These are phyloP conservation scores for Eupithecia pulchellata DNA, from an alignment of 2,888 invertebrate genomes.

Conservation along the genomic window DNA sequence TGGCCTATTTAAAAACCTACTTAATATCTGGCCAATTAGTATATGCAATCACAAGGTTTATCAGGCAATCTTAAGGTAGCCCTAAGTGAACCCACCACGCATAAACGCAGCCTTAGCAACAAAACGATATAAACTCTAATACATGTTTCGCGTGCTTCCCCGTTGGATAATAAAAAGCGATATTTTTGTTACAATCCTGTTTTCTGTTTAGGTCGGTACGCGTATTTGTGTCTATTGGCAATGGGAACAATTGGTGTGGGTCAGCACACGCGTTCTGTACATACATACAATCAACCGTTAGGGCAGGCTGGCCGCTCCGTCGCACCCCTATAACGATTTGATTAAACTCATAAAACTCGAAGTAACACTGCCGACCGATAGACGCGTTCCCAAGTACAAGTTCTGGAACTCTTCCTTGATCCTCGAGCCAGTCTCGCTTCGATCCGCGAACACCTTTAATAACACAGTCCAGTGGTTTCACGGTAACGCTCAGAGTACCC, in stretches of 20 bases:
- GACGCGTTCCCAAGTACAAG: slow-evolving; percentile 39
- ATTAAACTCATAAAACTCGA: slow-evolving; percentile 81
- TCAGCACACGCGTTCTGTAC: slow-evolving; percentile 72
- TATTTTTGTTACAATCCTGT: slow-evolving; percentile 61
- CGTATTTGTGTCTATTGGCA: slow-evolving; percentile 56
- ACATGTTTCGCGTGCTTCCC: slow-evolving; percentile 65
- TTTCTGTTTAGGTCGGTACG: slow-evolving; percentile 49
- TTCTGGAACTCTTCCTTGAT: slow-evolving; percentile 56
- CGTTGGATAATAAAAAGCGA: slow-evolving; percentile 58
- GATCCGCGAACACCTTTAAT: slow-evolving; percentile 74
- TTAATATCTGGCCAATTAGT: not conserved
- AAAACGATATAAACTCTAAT: slow-evolving; percentile 62
- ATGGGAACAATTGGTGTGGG: slow-evolving; percentile 56
- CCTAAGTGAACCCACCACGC: slow-evolving; percentile 53
- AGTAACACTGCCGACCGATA: slow-evolving; percentile 53
- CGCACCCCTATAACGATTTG: slow-evolving; percentile 79
- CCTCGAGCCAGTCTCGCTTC: slow-evolving; percentile 60
- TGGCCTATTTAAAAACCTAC: not conserved
- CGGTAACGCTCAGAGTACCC: slow-evolving; percentile 71
- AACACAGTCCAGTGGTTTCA: slow-evolving; percentile 79
- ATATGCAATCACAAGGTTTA: slow-evolving; percentile 41
- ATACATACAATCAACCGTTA: slow-evolving; percentile 75
- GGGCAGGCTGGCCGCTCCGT: slow-evolving; percentile 54
- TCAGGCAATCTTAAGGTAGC: slow-evolving; percentile 54
- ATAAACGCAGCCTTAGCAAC: slow-evolving; percentile 52